Conservation (phyloP, 2,888 invertebrate species). For the Agriopis leucophaearia region DNA sequence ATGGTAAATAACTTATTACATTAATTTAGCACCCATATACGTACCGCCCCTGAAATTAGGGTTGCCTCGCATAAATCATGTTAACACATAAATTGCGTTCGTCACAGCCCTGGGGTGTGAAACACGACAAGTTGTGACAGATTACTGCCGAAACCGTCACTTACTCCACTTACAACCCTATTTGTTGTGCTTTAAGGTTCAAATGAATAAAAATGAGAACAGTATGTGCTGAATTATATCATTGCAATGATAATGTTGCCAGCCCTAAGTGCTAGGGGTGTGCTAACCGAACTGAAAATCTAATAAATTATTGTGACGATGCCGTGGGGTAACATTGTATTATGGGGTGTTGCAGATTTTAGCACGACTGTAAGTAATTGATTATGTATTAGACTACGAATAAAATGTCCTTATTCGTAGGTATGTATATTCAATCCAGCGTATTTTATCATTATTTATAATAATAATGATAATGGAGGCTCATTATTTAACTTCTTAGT, state of each 20-base stretch:
- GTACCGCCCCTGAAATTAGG: constrained; percentile 53
- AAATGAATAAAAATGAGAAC: constrained; percentile 27
- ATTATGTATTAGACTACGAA: background rate
- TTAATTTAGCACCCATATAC: constrained; percentile 66
- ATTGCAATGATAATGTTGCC: constrained; percentile 53
- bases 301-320: constrained; percentile 72
- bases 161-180: constrained; percentile 5
- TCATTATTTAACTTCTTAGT: too few relatives aligned
- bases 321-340: constrained; percentile 1
- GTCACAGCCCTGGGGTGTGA: constrained; percentile 70
- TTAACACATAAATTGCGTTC: constrained; percentile 82
- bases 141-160: constrained; percentile 52
- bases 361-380: constrained; percentile 1
- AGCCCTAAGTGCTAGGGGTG: constrained; percentile 54
- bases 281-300: constrained; percentile 69
- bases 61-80: constrained; percentile 78
- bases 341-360: background rate
- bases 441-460: too few relatives aligned
- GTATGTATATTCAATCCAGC: too few relatives aligned
- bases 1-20: background rate
- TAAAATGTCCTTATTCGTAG: too few relatives aligned
- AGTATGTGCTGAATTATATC: constrained; percentile 50
- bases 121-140: constrained; percentile 70
- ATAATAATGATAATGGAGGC: too few relatives aligned
- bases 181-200: background rate